Conservation (phyloP, 2,113 vertebrate species). For the Paradoxurus hermaphroditus region DNA sequence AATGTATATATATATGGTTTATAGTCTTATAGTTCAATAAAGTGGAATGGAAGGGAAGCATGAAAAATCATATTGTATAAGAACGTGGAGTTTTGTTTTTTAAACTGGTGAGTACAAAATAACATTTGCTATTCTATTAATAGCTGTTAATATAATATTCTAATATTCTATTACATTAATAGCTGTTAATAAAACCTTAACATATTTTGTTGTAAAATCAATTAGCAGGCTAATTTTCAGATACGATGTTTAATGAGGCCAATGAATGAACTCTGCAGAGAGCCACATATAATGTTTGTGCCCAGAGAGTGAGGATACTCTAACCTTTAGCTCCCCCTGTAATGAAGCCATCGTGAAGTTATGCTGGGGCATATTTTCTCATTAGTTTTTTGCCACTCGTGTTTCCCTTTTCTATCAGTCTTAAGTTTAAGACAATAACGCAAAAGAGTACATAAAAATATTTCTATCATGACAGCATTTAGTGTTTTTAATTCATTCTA, state of each 20-base stretch:
- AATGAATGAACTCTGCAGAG: not conserved
- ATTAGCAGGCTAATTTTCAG: not conserved
- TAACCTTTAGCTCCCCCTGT: not conserved
- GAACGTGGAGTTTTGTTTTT: not conserved
- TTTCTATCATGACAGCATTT: not conserved
- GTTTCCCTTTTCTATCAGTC: not conserved
- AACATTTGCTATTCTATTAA: not conserved
- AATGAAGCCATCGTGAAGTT: not conserved
- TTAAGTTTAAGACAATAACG: not conserved
- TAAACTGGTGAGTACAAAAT: not conserved
- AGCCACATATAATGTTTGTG: not conserved
- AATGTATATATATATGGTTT: not conserved
- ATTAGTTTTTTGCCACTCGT: not conserved
- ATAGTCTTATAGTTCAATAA: not conserved
- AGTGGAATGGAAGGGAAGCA: not conserved
- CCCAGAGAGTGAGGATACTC: not conserved
- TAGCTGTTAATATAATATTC: not conserved
- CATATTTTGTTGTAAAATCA: not conserved
- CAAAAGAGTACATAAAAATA: not conserved
- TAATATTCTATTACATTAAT: not conserved
- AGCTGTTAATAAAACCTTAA: not conserved
- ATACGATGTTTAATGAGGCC: not conserved
- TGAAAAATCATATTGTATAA: not conserved
- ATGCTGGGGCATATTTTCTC: not conserved
- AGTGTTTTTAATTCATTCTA: not conserved